Evolutionary conservation across 2,797 vertebrate genomes (phyloP).

Genomic region (Atherinosoma microstoma): DNA sequence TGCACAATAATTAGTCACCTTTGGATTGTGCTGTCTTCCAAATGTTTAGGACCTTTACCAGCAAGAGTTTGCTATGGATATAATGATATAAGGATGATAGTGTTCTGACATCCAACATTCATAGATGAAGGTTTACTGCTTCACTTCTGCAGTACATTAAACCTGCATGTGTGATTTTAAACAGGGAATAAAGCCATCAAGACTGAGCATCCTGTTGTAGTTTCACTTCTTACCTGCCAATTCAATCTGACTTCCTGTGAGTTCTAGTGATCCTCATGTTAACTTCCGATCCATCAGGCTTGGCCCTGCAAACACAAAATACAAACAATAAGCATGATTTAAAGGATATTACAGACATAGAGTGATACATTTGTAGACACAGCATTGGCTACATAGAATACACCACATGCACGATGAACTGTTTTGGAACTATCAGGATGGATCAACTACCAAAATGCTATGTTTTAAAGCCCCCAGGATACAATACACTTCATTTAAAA

Average conservation of each 20-base stretch:
- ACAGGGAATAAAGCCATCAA: not conserved
- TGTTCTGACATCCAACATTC: no score
- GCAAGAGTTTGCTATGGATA: slow-evolving; percentile 10
- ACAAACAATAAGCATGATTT: slow-evolving; percentile 30
- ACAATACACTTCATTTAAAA: slow-evolving; percentile 59
- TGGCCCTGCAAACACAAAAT: slow-evolving; percentile 66
- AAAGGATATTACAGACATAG: slow-evolving; percentile 30
- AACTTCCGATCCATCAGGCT: slow-evolving; percentile 55
- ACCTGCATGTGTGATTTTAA: not conserved
- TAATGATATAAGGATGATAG: no score
- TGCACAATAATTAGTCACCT: slow-evolving; percentile 41
- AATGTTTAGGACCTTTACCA: slow-evolving; percentile 23
- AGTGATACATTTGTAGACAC: slow-evolving; percentile 33
- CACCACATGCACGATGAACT: slow-evolving; percentile 47
- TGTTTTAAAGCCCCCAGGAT: slow-evolving; percentile 52
- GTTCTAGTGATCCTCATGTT: slow-evolving; percentile 72
- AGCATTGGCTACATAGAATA: slow-evolving; percentile 24
- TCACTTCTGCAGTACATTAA: not conserved
- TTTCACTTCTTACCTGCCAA: slow-evolving; percentile 76
- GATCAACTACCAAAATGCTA: slow-evolving; percentile 44
- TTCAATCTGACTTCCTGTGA: slow-evolving; percentile 71
- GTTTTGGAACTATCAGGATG: slow-evolving; percentile 53
- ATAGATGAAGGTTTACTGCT: no score
- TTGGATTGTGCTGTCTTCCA: slow-evolving; percentile 21
- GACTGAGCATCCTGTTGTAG: not conserved